Percentiles rank a stretch among this genome's conserved stretches.
Evolutionary conservation across 2,113 vertebrate genomes (phyloP).

Genomic region (cattle (Bos taurus)): ARS-UCD2.0 NC_037349.1:19971001-19971500

Average conservation of each 20-base stretch:
- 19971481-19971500: neutral
- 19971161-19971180: neutral
- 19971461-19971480: neutral
- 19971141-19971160: neutral
- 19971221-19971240: neutral
- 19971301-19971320: neutral
- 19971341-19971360: neutral
- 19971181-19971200: neutral
- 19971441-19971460: neutral
- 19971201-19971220: neutral
- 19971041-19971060: neutral
- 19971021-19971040: neutral
- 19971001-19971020: neutral
- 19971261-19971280: too few species aligned
- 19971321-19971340: neutral
- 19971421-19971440: neutral
- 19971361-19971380: neutral
- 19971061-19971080: neutral
- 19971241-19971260: neutral
- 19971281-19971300: neutral
- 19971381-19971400: neutral
- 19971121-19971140: neutral
- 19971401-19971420: neutral
- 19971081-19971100: neutral
- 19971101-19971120: neutral